Base-by-base conservation (phyloP, 2,888 invertebrate species). In the Callimorpha dominula region DNA sequence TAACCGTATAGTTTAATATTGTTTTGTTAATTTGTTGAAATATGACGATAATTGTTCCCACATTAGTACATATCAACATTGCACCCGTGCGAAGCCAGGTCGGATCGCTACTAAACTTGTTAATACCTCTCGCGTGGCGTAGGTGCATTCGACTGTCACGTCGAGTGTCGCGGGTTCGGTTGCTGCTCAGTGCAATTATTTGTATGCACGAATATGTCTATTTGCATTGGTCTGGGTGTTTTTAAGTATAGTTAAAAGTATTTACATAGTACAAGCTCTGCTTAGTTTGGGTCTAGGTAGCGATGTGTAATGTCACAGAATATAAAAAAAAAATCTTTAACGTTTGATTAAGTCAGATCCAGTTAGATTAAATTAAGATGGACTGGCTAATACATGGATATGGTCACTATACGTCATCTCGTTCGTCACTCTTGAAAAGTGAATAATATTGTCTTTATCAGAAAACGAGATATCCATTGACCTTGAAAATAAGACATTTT, bases 401-500 rank as follows among this genome's bases (percentile, higher is more conserved):
- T 4, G 4, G 11, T 57, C 9, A 57, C 11, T 57, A 60, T n/a
- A n/a, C 43, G 54, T 42, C 42, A 42, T 14, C n/a, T 67, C 15
- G 9, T 17, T 42, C n/a, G 49, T 14, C 43, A 46, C 4, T 50
- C 20, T 66, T 71, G 71, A 49, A 66, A 67, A 67, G 6, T 14
- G n/a, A 66, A 49, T 43, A 57, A 54, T 54, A 57, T 68, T 57
- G 57, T 64, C 67, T 60, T 67, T 62, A 64, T 42, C 60, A 46
- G 15, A 68, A 64, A 12, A 42, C 46, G 17, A 64, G 12, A 43
- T 31, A n/a, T 57, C 54, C 31, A 9, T 4, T 57, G 20, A 68
- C 64, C 64, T 68, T 57, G 54, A 72, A 68, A 72, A 71, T 65
- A 40, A 65, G 8, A 72, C 54, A 67, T 63, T 43, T 72, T 11